phyloP scores from a whole-genome alignment of 2,797 vertebrate genomes.

The Rhinella marina region DNA sequence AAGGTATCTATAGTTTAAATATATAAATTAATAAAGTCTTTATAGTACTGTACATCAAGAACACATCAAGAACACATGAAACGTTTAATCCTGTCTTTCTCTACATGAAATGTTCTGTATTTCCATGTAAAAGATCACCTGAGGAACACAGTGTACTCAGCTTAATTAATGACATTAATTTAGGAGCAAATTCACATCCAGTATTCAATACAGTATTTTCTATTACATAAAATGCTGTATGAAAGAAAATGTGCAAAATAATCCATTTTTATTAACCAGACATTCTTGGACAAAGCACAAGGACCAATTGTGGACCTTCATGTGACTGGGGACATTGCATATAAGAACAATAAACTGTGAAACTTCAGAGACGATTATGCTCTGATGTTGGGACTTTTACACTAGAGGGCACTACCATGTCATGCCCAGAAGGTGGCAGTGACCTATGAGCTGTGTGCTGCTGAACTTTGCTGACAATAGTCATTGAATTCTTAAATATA shows the following conservation, averaged over 20 bases:
- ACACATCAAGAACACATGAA: neutral
- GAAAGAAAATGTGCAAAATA: neutral
- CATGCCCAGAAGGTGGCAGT: slow-evolving; percentile 72
- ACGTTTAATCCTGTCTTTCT: neutral
- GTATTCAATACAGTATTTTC: neutral
- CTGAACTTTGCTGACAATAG: slow-evolving; percentile 40
- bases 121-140: neutral
- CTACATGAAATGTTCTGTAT: neutral
- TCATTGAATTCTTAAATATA: neutral
- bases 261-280: neutral
- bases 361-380: neutral
- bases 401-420: slow-evolving; percentile 90
- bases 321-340: neutral
- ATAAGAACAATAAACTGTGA: neutral
- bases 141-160: neutral
- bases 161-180: too few relatives aligned
- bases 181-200: neutral
- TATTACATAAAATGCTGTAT: neutral
- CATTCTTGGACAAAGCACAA: neutral
- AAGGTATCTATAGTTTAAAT: too few relatives aligned
- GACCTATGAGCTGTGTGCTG: slow-evolving; percentile 61
- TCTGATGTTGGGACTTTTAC: slow-evolving; percentile 70
- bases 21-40: too few relatives aligned
- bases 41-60: neutral
- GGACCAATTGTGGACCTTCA: neutral